Evolutionary conservation across 53 echinoderm and acorn worm species (phyloP), one percentile per base, ranked within the genome.

Genomic region (Zoroaster sp.): DNA sequence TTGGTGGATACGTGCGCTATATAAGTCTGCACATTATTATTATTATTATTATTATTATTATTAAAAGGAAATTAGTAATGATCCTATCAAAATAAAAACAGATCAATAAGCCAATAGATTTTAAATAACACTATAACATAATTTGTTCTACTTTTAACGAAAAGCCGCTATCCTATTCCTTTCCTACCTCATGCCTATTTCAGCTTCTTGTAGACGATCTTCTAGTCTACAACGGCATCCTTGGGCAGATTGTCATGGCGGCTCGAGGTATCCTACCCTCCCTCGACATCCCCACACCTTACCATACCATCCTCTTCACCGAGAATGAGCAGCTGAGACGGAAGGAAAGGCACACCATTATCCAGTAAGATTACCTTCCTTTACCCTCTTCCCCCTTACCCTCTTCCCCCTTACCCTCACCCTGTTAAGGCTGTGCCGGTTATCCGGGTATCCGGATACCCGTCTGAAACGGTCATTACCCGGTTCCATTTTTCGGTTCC

Each of bases 201-300:
- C 80, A 97, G 98, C 89, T 97, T 30, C 86, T 95, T 28, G 95
- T 97, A n/a, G 97, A 97, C 89, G 97, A 97, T 71, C 88, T 97
- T 1, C 80, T 97, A 44, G 95, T 97, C 77, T 97, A 97, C 86
- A 95, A 97, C 75, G 97, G 97, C 41, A 95, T 97, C 77, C 72
- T 97, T 65, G 95, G 95, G 45, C 91, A 95, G 55, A 95, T 97
- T 47, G 73, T 94, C 10, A 59, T 79, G 0, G 95, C 86, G 42
- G 97, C 94, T 7, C 79, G 97, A 33, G 97, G 97, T 31, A 97
- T 97, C 75, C 69, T 97, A n/a, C 97, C 97, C 2, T 92, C 92
- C 14, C 35, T 92, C 35, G 97, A 97, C 40, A 21, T 95, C 23
- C 95, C 97, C 9, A 94, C 93, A 35, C 95, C 91, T 32, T 97